These are phyloP conservation scores for Drosophila mojavensis DNA, from an alignment of 1,140 invertebrate genomes.

Conservation along the genomic window DNA sequence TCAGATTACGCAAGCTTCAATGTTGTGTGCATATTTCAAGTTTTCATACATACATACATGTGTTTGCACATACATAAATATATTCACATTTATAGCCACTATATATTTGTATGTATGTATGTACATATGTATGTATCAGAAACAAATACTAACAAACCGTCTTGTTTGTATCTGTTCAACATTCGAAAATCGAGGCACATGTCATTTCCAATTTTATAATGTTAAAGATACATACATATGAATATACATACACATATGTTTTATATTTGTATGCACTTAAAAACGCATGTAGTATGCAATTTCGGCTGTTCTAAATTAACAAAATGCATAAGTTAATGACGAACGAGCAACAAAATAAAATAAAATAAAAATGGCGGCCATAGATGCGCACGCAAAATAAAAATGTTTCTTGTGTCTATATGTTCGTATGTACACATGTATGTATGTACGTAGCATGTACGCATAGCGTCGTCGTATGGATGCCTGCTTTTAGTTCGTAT, in stretches of 20 bases:
- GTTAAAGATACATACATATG: constrained; percentile 24
- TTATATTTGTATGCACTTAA: background rate
- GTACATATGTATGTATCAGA: constrained; percentile 2
- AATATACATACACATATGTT: constrained; percentile 28
- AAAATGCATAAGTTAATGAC: constrained; percentile 35
- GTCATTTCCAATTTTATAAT: constrained; percentile 55
- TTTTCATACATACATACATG: constrained; percentile 36
- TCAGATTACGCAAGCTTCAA: constrained; percentile 24
- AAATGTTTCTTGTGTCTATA: constrained; percentile 48
- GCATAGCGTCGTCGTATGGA: constrained; percentile 27
- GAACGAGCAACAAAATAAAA: constrained; percentile 65
- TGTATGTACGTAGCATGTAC: constrained; percentile 28
- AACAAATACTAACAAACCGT: constrained; percentile 5
- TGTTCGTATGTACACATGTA: constrained; percentile 35
- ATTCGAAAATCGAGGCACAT: constrained; percentile 52
- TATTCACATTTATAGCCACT: constrained; percentile 11
- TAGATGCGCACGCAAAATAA: constrained; percentile 79
- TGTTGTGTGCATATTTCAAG: constrained; percentile 35
- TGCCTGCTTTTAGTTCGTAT: constrained; percentile 33
- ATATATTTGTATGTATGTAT: constrained; percentile 5
- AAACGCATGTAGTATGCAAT: constrained; percentile 29
- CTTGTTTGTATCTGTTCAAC: constrained; percentile 23
- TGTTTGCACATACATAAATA: constrained; percentile 1
- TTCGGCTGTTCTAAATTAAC: constrained; percentile 38
- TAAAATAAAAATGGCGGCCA: constrained; percentile 72